These are phyloP conservation scores for Phalacrocorax brasilianus DNA, from an alignment of 2,113 vertebrate species.

Conservation along the genomic window DNA sequence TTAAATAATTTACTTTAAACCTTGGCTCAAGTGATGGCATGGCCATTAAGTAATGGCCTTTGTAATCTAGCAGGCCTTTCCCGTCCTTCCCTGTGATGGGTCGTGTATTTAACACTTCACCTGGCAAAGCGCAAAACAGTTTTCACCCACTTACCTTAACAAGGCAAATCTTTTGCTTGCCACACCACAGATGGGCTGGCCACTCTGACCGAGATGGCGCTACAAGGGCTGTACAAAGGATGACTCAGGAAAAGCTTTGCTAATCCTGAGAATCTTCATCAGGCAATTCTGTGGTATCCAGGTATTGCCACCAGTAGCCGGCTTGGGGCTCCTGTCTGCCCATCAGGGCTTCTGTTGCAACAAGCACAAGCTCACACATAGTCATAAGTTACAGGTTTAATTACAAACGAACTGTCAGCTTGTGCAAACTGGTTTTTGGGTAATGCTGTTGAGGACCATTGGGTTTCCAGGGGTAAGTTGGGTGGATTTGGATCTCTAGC, in stretches of 20 bases:
- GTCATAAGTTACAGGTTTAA: constrained; percentile 2
- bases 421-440: not conserved
- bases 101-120: constrained; percentile 50
- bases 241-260: constrained; percentile 34
- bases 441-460: not conserved
- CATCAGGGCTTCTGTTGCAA: not conserved
- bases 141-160: constrained; percentile 34
- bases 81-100: not conserved
- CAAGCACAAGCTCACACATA: not conserved
- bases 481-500: not conserved
- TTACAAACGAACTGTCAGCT: not conserved
- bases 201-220: not conserved
- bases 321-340: not conserved
- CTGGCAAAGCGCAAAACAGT: not conserved
- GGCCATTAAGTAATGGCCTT: constrained; percentile 46
- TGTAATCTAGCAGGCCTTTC: constrained; percentile 47
- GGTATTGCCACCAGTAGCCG: not conserved
- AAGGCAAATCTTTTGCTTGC: constrained; percentile 9
- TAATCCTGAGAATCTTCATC: not conserved
- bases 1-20: constrained; percentile 65
- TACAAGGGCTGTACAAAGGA: not conserved
- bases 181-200: not conserved
- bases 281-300: not conserved
- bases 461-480: not conserved
- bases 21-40: constrained; percentile 15